Evolutionary conservation across 2,797 vertebrate species (phyloP), one percentile per base, ranked within the genome.

Genomic region (Poecilia gillii): DNA sequence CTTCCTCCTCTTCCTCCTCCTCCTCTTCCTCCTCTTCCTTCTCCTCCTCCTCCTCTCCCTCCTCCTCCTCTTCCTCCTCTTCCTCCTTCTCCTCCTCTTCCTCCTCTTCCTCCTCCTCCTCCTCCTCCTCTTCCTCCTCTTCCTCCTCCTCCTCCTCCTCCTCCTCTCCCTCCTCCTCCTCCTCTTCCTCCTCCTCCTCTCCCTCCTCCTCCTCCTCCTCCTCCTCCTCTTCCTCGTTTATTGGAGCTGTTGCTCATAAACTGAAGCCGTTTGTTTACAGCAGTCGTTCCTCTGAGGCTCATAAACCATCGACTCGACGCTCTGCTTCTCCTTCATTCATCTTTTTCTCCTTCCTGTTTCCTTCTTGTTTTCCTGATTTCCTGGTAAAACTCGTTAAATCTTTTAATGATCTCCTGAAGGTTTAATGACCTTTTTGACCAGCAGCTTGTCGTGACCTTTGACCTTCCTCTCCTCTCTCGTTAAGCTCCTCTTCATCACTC

Each of bases 231-330:
- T 9, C 7, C 2, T n/a, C 33, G 7, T 76, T 76, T 75, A 73
- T 45, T 51, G 70, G 0, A 4, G 45, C 68, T 43, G 3, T 39
- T 46, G 75, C 25, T 77, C 72, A 43, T 82, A 81, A 80, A 75
- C 28, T 68, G 57, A 66, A 76, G 77, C 77, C 3, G 74, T 83
- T 83, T 57, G 70, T 66, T 79, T 83, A 76, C 77, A 57, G 46
- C 73, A 18, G 25, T 31, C 31, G 46, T 46, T 66, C 81, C 66
- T 28, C 53, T n/a, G 73, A 51, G 73, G 43, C 5, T 23, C 20
- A 23, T 36, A 71, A 74, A 82, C 8, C 1, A 78, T 51, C 62
- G 51, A 78, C 53, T 73, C 20, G 25, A 9, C 64, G 39, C 25
- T 1, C 1, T 0, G 18, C 4, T 9, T n/a, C 4, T 31, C 55